phyloP scores from a whole-genome alignment of 2,113 vertebrate genomes.

The Corythornis vintsioides region DNA sequence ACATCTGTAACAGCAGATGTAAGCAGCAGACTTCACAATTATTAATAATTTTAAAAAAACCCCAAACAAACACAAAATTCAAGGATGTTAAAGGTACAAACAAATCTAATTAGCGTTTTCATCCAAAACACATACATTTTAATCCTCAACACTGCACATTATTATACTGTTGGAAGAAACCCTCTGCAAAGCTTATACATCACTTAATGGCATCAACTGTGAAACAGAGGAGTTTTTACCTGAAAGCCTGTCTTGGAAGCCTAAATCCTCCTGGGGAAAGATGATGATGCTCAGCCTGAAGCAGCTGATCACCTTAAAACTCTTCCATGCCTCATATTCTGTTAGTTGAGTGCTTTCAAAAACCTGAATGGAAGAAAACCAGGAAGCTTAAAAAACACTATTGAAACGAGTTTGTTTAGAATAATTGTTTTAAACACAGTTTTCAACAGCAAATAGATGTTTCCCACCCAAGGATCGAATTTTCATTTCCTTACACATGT shows the following conservation, averaged over 20 bases:
- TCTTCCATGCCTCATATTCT: constrained; percentile 71
- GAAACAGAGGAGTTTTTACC: constrained; percentile 57
- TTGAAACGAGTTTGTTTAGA: not conserved
- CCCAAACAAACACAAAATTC: too few relatives aligned
- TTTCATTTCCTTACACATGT: not conserved
- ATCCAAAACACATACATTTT: not conserved
- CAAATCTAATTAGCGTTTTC: not conserved
- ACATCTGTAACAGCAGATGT: not conserved
- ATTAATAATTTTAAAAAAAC: too few relatives aligned
- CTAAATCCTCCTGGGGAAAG: constrained; percentile 36
- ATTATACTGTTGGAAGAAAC: not conserved
- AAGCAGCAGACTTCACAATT: not conserved
- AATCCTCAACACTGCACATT: not conserved
- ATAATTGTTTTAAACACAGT: not conserved
- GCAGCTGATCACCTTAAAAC: constrained; percentile 62
- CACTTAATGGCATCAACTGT: not conserved
- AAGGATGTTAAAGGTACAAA: not conserved
- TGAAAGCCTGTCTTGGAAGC: constrained; percentile 52
- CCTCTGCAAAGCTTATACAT: not conserved
- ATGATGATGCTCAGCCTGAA: constrained; percentile 23
- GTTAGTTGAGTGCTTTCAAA: constrained; percentile 40
- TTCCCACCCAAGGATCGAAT: not conserved
- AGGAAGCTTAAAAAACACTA: not conserved
- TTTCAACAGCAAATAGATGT: not conserved
- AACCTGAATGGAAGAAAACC: constrained; percentile 46